Percentiles rank a stretch among this genome's conserved stretches.
Conservation (phyloP, 2,888 invertebrate genomes). For the Panorpa germanica region DNA sequence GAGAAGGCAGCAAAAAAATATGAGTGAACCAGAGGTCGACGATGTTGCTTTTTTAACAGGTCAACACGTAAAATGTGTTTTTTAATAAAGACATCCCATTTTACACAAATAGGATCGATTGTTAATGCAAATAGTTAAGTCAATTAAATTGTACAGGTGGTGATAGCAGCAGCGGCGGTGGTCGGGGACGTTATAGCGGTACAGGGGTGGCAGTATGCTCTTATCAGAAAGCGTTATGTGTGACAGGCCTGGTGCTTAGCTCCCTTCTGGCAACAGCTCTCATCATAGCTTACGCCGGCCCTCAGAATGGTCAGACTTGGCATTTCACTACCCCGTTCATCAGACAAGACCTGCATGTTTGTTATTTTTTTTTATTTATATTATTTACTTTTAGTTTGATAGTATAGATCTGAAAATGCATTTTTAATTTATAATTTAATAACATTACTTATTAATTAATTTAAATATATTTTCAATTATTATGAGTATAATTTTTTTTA, state of each 20-base stretch:
- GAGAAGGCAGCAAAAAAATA: conserved; percentile 37
- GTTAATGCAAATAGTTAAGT: conserved; percentile 2
- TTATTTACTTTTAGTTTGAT: too few species aligned
- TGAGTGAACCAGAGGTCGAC: conserved; percentile 85
- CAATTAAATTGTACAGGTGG: conserved; percentile 17
- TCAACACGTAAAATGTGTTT: conserved; percentile 19
- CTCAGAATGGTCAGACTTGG: conserved; percentile 62
- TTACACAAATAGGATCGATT: conserved; percentile 3
- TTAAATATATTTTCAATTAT: too few species aligned
- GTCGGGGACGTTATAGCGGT: conserved; percentile 23
- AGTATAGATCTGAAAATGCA: too few species aligned
- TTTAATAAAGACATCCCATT: background rate
- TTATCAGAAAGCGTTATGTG: conserved; percentile 64
- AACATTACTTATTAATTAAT: too few species aligned
- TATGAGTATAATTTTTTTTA: too few species aligned
- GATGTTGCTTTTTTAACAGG: conserved; percentile 87
- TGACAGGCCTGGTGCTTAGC: conserved; percentile 61
- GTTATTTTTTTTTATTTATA: too few species aligned
- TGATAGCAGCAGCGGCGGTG: conserved; percentile 24
- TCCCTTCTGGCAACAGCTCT: conserved; percentile 67
- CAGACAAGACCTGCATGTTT: too few species aligned
- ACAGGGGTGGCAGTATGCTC: conserved; percentile 70
- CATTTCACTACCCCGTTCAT: too few species aligned
- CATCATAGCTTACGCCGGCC: conserved; percentile 79
- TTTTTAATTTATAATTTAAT: too few species aligned